Evolutionary conservation across 2,888 invertebrate genomes (phyloP).

Genomic region (Brachyptera putata): DNA sequence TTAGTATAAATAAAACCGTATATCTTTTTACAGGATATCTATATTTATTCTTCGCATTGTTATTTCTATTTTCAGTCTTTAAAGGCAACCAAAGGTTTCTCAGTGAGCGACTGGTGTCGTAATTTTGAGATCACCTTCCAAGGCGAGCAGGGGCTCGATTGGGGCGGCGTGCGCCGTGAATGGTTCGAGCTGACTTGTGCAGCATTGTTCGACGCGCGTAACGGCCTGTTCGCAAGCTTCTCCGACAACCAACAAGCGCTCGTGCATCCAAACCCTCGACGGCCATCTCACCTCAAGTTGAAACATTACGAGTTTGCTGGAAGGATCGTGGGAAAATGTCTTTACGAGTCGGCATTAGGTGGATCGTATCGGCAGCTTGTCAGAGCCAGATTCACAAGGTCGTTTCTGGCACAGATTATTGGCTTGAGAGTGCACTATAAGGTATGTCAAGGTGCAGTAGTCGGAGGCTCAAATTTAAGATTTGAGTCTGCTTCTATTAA

Average conservation of each 20-base stretch:
- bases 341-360: conserved; percentile 89
- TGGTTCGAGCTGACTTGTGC: conserved; percentile 92
- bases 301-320: conserved; percentile 93
- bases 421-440: conserved; percentile 90
- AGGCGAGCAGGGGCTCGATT: conserved; percentile 93
- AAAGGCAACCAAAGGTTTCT: conserved; percentile 81
- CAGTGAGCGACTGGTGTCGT: conserved; percentile 89
- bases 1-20: too few relatives aligned
- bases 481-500: too few relatives aligned
- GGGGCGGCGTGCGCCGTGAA: conserved; percentile 90
- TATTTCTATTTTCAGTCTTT: conserved; percentile 57
- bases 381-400: conserved; percentile 83
- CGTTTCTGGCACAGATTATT: conserved; percentile 91
- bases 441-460: too few relatives aligned
- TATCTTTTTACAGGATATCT: too few relatives aligned
- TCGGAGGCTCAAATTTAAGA: too few relatives aligned
- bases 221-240: conserved; percentile 79
- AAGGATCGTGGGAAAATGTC: conserved; percentile 88
- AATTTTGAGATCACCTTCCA: conserved; percentile 90
- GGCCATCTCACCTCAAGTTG: conserved; percentile 72
- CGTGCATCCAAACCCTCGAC: conserved; percentile 81
- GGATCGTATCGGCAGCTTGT: conserved; percentile 82
- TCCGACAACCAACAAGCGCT: conserved; percentile 81
- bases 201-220: conserved; percentile 77
- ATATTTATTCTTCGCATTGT: too few relatives aligned